Percentiles rank a stretch among this genome's conserved stretches.
phyloP scores from a whole-genome alignment of 2,888 invertebrate genomes.

The Emmelina monodactyla region DNA sequence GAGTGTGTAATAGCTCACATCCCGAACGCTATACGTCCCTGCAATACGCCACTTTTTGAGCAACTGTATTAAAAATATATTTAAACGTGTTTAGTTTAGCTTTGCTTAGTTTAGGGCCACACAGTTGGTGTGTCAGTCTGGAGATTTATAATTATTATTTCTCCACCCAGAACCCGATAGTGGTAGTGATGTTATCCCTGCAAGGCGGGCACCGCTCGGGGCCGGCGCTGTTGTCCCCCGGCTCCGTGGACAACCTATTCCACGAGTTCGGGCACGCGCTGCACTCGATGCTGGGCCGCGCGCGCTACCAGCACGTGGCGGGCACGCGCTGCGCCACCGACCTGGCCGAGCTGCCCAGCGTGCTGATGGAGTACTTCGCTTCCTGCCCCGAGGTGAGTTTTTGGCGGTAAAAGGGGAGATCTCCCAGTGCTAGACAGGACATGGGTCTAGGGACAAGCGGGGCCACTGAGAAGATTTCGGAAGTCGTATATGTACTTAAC shows the following conservation, averaged over 20 bases:
- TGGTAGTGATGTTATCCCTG: constrained; percentile 91
- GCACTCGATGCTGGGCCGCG: constrained; percentile 97
- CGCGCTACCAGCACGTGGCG: constrained; percentile 95
- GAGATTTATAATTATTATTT: too few relatives aligned
- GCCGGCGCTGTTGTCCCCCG: constrained; percentile 82
- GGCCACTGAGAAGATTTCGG: too few relatives aligned
- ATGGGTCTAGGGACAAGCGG: too few relatives aligned
- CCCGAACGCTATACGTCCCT: too few relatives aligned
- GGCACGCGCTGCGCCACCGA: constrained; percentile 97
- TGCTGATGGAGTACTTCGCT: constrained; percentile 98
- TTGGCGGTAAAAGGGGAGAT: neutral
- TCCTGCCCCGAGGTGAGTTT: constrained; percentile 76
- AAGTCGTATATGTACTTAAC: too few relatives aligned
- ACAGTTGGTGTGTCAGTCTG: too few relatives aligned
- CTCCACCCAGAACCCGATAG: constrained; percentile 88
- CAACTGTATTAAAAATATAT: too few relatives aligned
- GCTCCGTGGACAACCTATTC: constrained; percentile 94
- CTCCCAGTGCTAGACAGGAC: too few relatives aligned
- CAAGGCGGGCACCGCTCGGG: constrained; percentile 73
- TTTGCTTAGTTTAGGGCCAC: too few relatives aligned
- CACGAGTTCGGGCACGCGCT: constrained; percentile 99
- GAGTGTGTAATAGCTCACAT: too few relatives aligned
- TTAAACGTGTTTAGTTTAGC: too few relatives aligned
- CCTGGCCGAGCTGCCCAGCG: constrained; percentile 98
- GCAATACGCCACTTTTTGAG: too few relatives aligned